These are phyloP conservation scores for Myzus persicae DNA, from an alignment of 1,140 invertebrate genomes.

Conservation along the genomic window DNA sequence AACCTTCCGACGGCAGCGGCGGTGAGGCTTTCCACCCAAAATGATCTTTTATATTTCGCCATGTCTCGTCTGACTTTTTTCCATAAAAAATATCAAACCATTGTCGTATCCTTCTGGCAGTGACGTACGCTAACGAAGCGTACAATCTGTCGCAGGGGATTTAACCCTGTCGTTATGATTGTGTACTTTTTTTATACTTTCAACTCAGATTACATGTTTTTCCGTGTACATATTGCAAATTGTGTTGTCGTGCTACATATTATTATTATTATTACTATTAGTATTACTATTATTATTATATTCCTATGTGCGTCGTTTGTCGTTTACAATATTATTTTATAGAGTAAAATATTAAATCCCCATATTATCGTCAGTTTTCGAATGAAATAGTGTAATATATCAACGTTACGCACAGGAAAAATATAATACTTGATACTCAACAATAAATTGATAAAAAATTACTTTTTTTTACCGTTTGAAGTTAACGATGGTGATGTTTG, in stretches of 20 bases:
- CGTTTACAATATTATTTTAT: slow-evolving; percentile 11
- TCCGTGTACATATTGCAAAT: neutral
- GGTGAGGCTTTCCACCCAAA: neutral
- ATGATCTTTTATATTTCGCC: slow-evolving; percentile 42
- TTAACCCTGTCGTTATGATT: slow-evolving; percentile 25
- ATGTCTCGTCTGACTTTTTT: slow-evolving; percentile 36
- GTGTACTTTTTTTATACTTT: slow-evolving; percentile 22
- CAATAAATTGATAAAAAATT: neutral
- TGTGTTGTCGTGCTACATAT: neutral
- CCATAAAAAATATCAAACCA: slow-evolving; percentile 49
- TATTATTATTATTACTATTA: neutral
- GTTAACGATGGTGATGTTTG: neutral
- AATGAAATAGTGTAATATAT: neutral
- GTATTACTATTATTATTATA: neutral
- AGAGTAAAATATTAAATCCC: neutral
- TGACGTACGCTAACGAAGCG: slow-evolving; percentile 53
- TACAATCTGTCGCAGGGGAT: slow-evolving; percentile 51
- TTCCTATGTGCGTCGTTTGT: neutral
- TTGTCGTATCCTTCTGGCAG: slow-evolving; percentile 46
- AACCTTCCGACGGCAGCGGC: neutral
- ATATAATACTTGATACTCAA: neutral
- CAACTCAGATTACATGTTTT: slow-evolving; percentile 28
- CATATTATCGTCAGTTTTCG: neutral
- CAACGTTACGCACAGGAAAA: neutral
- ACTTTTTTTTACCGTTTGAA: neutral